Evolutionary conservation across 2,888 invertebrate genomes (phyloP).

Genomic region (Cataglyphis cursor): DNA sequence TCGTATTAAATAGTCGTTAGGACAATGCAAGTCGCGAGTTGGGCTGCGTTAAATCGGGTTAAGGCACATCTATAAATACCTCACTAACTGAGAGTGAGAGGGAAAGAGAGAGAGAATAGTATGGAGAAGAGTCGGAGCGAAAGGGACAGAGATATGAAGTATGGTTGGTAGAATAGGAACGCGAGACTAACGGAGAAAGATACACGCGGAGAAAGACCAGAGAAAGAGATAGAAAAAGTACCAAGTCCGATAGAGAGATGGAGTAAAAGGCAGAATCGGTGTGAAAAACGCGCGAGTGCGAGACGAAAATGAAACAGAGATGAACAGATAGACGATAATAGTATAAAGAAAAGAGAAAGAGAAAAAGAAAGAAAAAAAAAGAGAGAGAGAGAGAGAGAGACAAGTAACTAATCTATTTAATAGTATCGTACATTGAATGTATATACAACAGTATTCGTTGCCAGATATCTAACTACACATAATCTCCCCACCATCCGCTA

Average conservation of each 20-base stretch:
- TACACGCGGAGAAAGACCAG: conserved; percentile 53
- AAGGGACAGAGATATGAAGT: conserved; percentile 28
- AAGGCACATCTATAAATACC: conserved; percentile 86
- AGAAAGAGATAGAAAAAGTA: conserved; percentile 50
- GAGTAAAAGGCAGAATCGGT: conserved; percentile 50
- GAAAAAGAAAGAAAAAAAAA: not conserved
- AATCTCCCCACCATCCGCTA: conserved; percentile 64
- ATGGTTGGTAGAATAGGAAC: conserved; percentile 51
- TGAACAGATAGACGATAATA: conserved; percentile 58
- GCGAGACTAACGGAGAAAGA: conserved; percentile 68
- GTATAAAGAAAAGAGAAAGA: not conserved
- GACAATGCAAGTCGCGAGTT: conserved; percentile 78
- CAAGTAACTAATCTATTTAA: conserved; percentile 81
- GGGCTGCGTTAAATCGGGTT: conserved; percentile 85
- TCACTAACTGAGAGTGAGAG: conserved; percentile 78
- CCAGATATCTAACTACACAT: conserved; percentile 83
- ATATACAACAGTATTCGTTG: conserved; percentile 83
- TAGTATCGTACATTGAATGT: conserved; percentile 83
- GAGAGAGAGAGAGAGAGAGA: not conserved
- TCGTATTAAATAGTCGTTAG: conserved; percentile 76
- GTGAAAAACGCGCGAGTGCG: conserved; percentile 65
- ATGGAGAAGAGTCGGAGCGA: conserved; percentile 46
- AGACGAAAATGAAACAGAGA: conserved; percentile 70
- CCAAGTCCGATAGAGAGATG: conserved; percentile 42
- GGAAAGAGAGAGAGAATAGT: conserved; percentile 62